These are phyloP conservation scores for Gymnoscopelus braueri DNA, from an alignment of 2,797 vertebrate species.

Conservation along the genomic window DNA sequence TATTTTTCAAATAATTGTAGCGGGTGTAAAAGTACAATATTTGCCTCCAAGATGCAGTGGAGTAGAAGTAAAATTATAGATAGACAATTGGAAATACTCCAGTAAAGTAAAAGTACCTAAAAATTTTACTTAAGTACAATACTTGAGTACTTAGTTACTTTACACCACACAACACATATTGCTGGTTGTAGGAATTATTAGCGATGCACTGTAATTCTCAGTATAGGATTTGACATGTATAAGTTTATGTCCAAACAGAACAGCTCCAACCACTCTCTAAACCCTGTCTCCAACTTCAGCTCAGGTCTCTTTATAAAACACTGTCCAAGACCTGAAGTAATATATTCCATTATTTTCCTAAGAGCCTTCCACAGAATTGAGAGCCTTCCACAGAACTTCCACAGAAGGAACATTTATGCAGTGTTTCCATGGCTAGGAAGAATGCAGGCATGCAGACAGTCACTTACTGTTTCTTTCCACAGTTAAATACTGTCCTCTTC, in stretches of 20 bases:
- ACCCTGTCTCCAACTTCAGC: background rate
- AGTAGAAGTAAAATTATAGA: too few relatives aligned
- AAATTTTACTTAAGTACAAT: too few relatives aligned
- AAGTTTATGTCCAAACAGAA: background rate
- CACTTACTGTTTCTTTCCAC: constrained; percentile 19
- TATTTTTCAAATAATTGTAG: too few relatives aligned
- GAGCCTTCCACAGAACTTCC: constrained; percentile 9
- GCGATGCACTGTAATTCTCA: too few relatives aligned
- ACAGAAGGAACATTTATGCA: constrained; percentile 28
- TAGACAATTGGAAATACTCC: too few relatives aligned
- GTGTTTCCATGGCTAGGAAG: constrained; percentile 44
- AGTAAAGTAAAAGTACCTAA: too few relatives aligned
- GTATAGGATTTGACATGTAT: constrained; percentile 6
- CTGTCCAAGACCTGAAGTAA: constrained; percentile 30
- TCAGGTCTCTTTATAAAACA: constrained; percentile 12
- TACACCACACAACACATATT: background rate
- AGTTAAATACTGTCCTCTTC: constrained; percentile 19
- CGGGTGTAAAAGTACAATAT: too few relatives aligned
- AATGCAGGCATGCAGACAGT: constrained; percentile 23
- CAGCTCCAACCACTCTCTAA: background rate
- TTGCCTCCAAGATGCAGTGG: too few relatives aligned
- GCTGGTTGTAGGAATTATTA: too few relatives aligned
- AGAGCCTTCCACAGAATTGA: constrained; percentile 28
- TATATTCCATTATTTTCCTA: constrained; percentile 45
- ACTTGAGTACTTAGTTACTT: too few relatives aligned